phyloP scores from a whole-genome alignment of 2,113 vertebrate genomes.

The Prolemur simus region DNA sequence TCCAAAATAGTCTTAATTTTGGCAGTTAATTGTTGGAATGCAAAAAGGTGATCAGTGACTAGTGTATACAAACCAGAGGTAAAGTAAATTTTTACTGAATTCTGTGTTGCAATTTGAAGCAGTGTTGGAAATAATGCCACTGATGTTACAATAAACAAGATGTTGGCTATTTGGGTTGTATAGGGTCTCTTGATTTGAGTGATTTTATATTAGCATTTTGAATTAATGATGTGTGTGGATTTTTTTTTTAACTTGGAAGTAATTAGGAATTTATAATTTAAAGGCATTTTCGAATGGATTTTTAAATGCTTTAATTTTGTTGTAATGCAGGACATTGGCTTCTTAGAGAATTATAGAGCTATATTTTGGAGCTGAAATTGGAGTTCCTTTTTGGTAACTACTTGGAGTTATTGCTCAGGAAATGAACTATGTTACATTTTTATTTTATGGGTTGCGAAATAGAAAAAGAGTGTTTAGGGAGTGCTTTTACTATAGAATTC shows the following conservation, averaged over 20 bases:
- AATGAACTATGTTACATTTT: constrained; percentile 22
- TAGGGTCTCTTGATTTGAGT: background rate
- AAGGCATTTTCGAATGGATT: constrained; percentile 2
- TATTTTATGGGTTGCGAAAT: constrained; percentile 2
- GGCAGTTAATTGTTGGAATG: background rate
- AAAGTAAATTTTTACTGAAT: background rate
- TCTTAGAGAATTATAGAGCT: background rate
- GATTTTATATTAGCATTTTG: constrained; percentile 7
- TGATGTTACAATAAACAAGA: background rate
- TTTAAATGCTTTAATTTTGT: constrained; percentile 38
- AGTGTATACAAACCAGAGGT: background rate
- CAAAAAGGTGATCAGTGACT: background rate
- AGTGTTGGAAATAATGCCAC: background rate
- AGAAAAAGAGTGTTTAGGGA: background rate
- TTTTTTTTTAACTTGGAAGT: background rate
- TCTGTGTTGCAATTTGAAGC: background rate
- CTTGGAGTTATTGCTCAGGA: constrained; percentile 18
- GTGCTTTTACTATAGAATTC: constrained; percentile 10
- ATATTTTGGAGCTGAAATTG: constrained; percentile 22
- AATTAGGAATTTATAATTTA: background rate
- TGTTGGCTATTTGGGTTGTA: background rate
- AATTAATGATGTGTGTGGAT: background rate
- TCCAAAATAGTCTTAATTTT: constrained; percentile 13
- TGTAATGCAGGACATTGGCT: background rate
- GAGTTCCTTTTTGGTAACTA: constrained; percentile 48